Base-by-base conservation (phyloP, 2,113 vertebrate species). In the Rhinoderma darwinii region DNA sequence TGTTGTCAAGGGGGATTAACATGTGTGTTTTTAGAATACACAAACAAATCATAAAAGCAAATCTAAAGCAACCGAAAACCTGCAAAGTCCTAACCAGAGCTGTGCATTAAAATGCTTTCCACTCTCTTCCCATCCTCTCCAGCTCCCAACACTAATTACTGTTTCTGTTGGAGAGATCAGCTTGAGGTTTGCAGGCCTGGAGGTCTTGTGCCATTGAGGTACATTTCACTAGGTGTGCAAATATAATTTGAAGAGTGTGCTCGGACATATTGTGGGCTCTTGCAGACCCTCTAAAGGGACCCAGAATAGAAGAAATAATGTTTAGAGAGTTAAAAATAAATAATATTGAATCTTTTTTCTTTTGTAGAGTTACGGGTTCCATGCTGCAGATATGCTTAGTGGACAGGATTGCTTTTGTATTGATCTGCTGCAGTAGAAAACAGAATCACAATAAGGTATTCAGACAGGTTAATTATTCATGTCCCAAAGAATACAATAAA, bases 261-360 rank as follows among this genome's bases (percentile, higher is more conserved):
- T 89, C 50, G 20, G 82, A 90, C 87, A 79, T 87, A 81, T 66
- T 35, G 43, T 90, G 89, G 90, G 89, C 88, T 89, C 92, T 92
- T 37, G 83, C 88, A 91, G 90, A 68, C 88, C 90, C 89, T 88
- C 89, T 86, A 89, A 86, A 89, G 89, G 54, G 41, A 61, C 91
- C 93, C 89, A 91, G 92, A 94, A 94, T 93, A 94, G 92, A 91
- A 88, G 84, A 61, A 78, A 83, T 86, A 72, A 66, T 88, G 89
- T 89, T 88, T 59, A 83, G 43, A 25, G 20, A 89, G 90, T 91
- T 92, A 93, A 93, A 94, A 93, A 94, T 92, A 94, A 91, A 92
- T 59, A 82, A 73, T 41, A 41, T 47, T 39, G 88, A 81, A 30
- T 30, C 20, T 70, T 79, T 79, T 59, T 41, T 86, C 72, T 86